A percentile compares a stretch with the other conserved stretches of the same genome.
These are phyloP conservation scores for Formica aserva DNA, from an alignment of 2,888 invertebrate species.

Conservation along the genomic window DNA sequence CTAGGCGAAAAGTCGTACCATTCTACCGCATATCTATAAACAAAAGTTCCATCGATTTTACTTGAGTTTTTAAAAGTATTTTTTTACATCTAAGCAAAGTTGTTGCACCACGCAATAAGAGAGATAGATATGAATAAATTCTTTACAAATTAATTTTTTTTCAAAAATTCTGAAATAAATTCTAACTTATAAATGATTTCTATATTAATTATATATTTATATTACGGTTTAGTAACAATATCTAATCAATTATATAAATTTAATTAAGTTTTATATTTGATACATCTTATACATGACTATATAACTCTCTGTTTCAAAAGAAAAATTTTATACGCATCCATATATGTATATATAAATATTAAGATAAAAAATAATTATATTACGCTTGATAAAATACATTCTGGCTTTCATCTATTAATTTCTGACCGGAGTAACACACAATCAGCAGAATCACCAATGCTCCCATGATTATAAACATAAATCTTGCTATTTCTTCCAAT, in stretches of 20 bases:
- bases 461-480: not conserved
- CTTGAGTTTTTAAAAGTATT: not conserved
- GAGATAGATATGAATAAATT: not conserved
- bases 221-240: not conserved
- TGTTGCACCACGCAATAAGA: not conserved
- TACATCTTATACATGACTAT: not conserved
- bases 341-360: not conserved
- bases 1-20: slow-evolving; percentile 33
- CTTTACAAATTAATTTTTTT: slow-evolving; percentile 10
- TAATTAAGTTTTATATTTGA: not conserved
- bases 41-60: not conserved
- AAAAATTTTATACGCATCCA: not conserved
- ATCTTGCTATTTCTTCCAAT: not conserved
- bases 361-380: slow-evolving; percentile 14
- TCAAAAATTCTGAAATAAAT: not conserved
- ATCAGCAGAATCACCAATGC: not conserved
- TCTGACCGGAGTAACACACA: slow-evolving; percentile 24
- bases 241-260: not conserved
- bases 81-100: not conserved
- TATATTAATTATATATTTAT: not conserved
- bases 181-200: not conserved
- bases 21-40: slow-evolving; percentile 22
- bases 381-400: slow-evolving; percentile 23
- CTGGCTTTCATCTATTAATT: slow-evolving; percentile 33
- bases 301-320: too few species aligned